Evolutionary conservation across 2,113 vertebrate species (phyloP).

Genomic region (Calonectris borealis): DNA sequence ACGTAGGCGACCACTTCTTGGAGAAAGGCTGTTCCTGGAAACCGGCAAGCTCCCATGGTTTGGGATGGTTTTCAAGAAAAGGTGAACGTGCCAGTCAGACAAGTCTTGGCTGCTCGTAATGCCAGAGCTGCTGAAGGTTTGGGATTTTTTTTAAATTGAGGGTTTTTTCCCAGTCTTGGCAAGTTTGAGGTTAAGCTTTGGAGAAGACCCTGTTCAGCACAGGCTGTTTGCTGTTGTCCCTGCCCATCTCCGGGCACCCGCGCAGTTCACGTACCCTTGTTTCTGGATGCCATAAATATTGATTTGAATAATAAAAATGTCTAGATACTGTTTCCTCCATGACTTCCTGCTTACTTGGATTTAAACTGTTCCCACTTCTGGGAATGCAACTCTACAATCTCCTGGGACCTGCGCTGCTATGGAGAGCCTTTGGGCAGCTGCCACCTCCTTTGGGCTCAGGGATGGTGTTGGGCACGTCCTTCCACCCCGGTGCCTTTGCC

Average conservation of each 20-base stretch:
- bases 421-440: neutral
- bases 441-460: neutral
- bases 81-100: neutral
- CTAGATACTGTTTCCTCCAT: neutral
- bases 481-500: fast-evolving
- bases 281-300: neutral
- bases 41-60: neutral
- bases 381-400: neutral
- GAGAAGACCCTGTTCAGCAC: neutral
- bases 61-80: neutral
- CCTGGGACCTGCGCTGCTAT: neutral
- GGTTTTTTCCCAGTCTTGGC: neutral
- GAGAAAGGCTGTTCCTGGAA: neutral
- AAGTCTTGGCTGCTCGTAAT: neutral
- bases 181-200: neutral
- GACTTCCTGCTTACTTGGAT: neutral
- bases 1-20: fast-evolving
- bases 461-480: neutral
- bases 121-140: neutral
- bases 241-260: neutral
- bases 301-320: neutral
- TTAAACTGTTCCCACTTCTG: neutral
- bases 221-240: neutral
- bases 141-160: neutral
- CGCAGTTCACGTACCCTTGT: neutral